These are phyloP conservation scores for Brachirus orientalis DNA, from an alignment of 2,113 vertebrate species.

Conservation along the genomic window DNA sequence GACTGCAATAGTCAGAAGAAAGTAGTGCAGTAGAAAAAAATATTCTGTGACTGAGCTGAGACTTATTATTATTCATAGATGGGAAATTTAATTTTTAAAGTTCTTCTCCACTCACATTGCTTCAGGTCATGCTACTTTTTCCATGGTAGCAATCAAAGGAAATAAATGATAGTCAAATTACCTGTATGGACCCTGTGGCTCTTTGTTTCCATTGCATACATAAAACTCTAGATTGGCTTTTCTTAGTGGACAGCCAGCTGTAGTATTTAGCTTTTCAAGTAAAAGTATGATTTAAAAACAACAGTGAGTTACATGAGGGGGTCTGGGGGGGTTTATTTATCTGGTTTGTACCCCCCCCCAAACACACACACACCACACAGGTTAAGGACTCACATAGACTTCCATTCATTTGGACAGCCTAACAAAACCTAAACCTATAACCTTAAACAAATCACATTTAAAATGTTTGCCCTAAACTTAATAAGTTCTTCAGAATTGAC, in stretches of 20 bases:
- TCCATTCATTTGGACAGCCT: not conserved
- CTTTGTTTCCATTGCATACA: conserved; percentile 12
- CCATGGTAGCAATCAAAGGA: conserved; percentile 9
- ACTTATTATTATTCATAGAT: conserved; percentile 32
- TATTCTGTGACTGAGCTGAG: conserved; percentile 2
- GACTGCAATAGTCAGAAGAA: not conserved
- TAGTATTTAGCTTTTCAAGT: not conserved
- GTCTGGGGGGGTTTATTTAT: no score
- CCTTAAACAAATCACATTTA: no score
- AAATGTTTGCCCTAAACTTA: no score
- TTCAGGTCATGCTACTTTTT: conserved; percentile 7
- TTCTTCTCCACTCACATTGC: conserved; percentile 3
- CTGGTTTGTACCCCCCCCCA: no score
- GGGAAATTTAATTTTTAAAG: conserved; percentile 4
- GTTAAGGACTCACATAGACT: no score
- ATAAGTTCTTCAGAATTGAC: no score
- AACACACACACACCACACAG: no score
- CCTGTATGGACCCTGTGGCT: not conserved
- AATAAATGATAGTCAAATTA: not conserved
- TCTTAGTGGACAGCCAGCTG: conserved; percentile 3
- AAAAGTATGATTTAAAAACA: not conserved
- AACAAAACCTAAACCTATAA: no score
- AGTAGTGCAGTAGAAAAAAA: not conserved
- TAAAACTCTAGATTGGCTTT: conserved; percentile 3
- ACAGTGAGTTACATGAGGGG: no score